Evolutionary conservation across 37 sponge, comb jelly and placozoan genomes (phyloP).

Genomic region (Beroe forskalii): DNA sequence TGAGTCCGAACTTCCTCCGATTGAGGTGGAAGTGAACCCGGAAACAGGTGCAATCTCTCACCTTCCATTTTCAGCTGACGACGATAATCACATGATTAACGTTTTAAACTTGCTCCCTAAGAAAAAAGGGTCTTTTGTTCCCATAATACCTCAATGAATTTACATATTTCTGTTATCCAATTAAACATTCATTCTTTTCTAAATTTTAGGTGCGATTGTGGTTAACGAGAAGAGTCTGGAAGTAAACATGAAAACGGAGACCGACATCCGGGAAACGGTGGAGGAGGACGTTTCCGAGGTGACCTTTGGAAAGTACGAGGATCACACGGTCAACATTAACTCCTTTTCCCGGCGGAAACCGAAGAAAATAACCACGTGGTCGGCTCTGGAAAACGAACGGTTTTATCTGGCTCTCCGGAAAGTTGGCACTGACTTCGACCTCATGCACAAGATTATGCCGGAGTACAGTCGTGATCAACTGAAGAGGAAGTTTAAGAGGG

Average conservation of each 20-base stretch:
- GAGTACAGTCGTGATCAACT: conserved; percentile 49
- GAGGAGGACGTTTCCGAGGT: conserved; percentile 54
- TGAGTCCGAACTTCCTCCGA: conserved; percentile 6
- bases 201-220: too few relatives aligned
- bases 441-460: conserved; percentile 40
- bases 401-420: conserved; percentile 54
- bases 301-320: conserved; percentile 38
- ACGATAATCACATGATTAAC: too few relatives aligned
- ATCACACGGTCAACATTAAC: conserved; percentile 42
- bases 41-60: too few relatives aligned
- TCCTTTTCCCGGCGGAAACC: conserved; percentile 47
- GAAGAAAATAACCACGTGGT: neutral
- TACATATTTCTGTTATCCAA: too few relatives aligned
- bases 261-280: conserved; percentile 39
- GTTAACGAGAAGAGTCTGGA: conserved; percentile 47
- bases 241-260: conserved; percentile 55
- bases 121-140: too few relatives aligned
- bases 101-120: too few relatives aligned
- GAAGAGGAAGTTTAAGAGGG: conserved; percentile 45
- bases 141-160: too few relatives aligned
- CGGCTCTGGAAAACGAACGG: neutral
- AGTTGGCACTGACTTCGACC: conserved; percentile 60
- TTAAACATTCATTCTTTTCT: too few relatives aligned
- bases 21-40: conserved; percentile 24
- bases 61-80: too few relatives aligned